Evolutionary conservation across 1,140 invertebrate species (phyloP), one percentile per base, ranked within the genome.

Genomic region (Bactericera cockerelli): DNA sequence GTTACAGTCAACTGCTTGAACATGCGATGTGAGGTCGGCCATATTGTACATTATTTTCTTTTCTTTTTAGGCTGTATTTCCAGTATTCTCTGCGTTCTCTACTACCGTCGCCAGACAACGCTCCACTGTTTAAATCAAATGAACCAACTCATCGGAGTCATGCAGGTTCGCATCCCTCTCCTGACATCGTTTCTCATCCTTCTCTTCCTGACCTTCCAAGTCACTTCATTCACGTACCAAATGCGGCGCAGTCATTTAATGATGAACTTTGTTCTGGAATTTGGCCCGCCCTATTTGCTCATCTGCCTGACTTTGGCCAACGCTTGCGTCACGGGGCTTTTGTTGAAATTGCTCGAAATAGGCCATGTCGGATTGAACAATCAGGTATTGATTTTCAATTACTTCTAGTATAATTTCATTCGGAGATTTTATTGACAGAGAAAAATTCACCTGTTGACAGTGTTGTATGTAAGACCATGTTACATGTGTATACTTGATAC

Each of bases 41-140:
- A n/a, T n/a, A n/a, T n/a, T n/a, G n/a, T n/a, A n/a, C n/a, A n/a
- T n/a, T n/a, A n/a, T n/a, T n/a, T n/a, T n/a, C 28, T 31, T 31
- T 49, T 22, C n/a, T 6, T 49, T 49, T n/a, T 22, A 49, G 42
- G 42, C 19, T 49, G 42, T n/a, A 49, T 53, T 19, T 22, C 26
- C 21, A 49, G 21, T 25, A 59, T 26, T 11, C 49, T 21, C 26
- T 28, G 38, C 24, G 26, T 59, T 1, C 24, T 59, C 14, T 59
- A 6, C 38, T 25, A 49, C 22, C 19, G 38, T 2, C 10, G 21
- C 1, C 16, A 54, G 16, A 19, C 16, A n/a, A 59, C 58, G 8
- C 11, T 59, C 1, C 31, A 38, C n/a, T 59, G 58, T 59, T 2
- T 59, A n/a, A 59, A 59, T 26, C 38, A 54, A 4, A 49, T 38